These are phyloP conservation scores for Spinus pinus DNA, from an alignment of 2,797 vertebrate species.

Conservation along the genomic window DNA sequence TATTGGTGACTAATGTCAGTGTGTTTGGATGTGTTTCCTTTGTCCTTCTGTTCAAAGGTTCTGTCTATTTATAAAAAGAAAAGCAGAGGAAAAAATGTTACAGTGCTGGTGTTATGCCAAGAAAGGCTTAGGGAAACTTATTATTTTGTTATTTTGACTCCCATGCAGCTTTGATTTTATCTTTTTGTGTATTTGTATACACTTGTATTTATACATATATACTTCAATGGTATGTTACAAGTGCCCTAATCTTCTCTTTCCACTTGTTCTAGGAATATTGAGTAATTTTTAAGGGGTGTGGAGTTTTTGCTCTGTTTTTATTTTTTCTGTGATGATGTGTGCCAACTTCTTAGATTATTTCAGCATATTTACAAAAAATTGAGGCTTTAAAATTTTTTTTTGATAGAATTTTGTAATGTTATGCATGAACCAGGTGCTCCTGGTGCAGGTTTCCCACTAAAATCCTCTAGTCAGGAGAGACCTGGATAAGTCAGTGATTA, in stretches of 20 bases:
- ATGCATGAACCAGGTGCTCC: background rate
- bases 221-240: background rate
- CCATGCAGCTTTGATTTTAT: background rate
- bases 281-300: background rate
- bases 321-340: background rate
- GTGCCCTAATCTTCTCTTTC: background rate
- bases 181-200: background rate
- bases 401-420: background rate
- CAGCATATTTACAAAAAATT: background rate
- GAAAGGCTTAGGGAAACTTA: background rate
- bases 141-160: background rate
- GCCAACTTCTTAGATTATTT: background rate
- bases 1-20: background rate
- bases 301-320: background rate
- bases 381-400: background rate
- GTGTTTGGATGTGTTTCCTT: conserved; percentile 18
- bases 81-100: background rate
- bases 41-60: conserved; percentile 10
- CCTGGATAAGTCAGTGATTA: background rate
- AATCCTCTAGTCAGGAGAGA: background rate
- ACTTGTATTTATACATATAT: fast-evolving
- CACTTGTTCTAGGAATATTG: background rate
- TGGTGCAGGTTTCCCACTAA: background rate
- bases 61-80: conserved; percentile 12
- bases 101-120: background rate